These are phyloP conservation scores for Knipowitschia caucasica DNA, from an alignment of 2,797 vertebrate species.

Conservation along the genomic window DNA sequence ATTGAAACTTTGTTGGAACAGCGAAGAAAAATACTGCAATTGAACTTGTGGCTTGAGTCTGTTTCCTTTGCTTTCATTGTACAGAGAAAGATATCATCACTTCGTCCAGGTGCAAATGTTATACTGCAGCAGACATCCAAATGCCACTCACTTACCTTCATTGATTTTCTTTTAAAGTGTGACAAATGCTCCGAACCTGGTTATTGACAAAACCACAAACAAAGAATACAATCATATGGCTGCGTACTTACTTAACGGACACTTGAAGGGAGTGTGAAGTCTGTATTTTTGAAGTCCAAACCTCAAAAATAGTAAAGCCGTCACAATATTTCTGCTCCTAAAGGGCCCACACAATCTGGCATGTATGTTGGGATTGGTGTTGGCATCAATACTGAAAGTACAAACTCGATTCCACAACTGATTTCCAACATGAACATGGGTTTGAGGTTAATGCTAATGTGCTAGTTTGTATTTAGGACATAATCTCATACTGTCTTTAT, in stretches of 20 bases:
- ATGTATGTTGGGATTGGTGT: too few relatives aligned
- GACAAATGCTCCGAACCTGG: constrained; percentile 50
- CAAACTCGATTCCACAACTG: too few relatives aligned
- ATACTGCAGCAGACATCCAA: constrained; percentile 29
- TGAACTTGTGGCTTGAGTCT: background rate
- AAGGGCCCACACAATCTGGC: too few relatives aligned
- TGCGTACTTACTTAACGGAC: constrained; percentile 24
- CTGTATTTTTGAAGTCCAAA: too few relatives aligned
- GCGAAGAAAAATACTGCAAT: background rate
- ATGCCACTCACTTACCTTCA: constrained; percentile 46
- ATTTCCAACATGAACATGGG: too few relatives aligned
- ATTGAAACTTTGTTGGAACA: background rate
- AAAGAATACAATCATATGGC: constrained; percentile 28
- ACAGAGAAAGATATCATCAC: constrained; percentile 13
- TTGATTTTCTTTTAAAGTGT: constrained; percentile 65
- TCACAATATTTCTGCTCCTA: too few relatives aligned
- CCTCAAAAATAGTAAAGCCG: too few relatives aligned
- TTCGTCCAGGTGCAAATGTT: constrained; percentile 18
- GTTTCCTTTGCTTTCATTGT: constrained; percentile 12
- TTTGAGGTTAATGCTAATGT: too few relatives aligned
- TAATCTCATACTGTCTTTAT: too few relatives aligned
- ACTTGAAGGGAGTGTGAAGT: constrained; percentile 14
- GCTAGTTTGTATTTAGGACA: too few relatives aligned
- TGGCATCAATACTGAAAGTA: too few relatives aligned
- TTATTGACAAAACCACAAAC: constrained; percentile 47